Evolutionary conservation across 2,888 invertebrate genomes (phyloP).

Genomic region (Uloborus plumipes): DNA sequence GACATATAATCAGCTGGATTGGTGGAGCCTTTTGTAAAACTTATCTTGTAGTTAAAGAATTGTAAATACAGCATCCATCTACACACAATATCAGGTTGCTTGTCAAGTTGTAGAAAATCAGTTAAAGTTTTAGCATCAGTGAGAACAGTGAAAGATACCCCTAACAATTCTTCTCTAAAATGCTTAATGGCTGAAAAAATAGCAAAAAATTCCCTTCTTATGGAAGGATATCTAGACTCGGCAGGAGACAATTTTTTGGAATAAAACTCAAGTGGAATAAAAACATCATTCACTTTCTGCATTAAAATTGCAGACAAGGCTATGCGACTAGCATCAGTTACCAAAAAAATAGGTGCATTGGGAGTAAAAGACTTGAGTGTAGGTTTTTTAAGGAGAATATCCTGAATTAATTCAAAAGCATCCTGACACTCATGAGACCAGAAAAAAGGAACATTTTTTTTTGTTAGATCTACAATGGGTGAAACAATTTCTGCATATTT

Average conservation of each 20-base stretch:
- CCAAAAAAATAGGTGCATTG: too few relatives aligned
- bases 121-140: not conserved
- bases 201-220: not conserved
- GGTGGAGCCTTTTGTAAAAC: not conserved
- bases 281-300: too few relatives aligned
- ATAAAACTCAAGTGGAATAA: not conserved
- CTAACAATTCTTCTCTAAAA: not conserved
- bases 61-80: not conserved
- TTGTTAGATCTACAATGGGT: too few relatives aligned
- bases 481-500: too few relatives aligned
- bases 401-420: too few relatives aligned
- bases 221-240: not conserved
- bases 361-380: too few relatives aligned
- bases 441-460: too few relatives aligned
- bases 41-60: not conserved
- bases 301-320: too few relatives aligned
- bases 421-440: too few relatives aligned
- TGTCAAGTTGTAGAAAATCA: not conserved
- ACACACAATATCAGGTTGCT: not conserved
- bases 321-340: too few relatives aligned
- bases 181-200: not conserved
- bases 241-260: not conserved
- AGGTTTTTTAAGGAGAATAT: too few relatives aligned
- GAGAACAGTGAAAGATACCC: not conserved
- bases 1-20: not conserved